Conservation (phyloP, 2,797 vertebrate species). For the Taenioides sp. region DNA sequence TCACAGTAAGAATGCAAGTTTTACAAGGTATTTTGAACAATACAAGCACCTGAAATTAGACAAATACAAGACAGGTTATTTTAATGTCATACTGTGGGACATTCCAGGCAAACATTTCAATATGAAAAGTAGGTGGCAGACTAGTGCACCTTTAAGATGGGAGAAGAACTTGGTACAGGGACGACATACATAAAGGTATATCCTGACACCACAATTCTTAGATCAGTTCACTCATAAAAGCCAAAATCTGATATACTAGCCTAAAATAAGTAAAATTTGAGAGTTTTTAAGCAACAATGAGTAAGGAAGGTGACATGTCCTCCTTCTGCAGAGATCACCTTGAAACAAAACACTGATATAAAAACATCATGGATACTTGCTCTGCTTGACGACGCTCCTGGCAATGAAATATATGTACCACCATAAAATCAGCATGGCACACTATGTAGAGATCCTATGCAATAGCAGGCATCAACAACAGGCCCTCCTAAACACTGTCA, state of each 20-base stretch:
- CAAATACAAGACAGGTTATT: too few relatives aligned
- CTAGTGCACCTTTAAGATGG: neutral
- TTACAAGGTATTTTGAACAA: too few relatives aligned
- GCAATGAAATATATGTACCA: constrained; percentile 78
- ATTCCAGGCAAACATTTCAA: too few relatives aligned
- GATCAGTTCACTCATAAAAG: neutral
- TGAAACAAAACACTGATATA: constrained; percentile 44
- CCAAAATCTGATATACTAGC: neutral
- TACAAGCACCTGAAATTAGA: too few relatives aligned
- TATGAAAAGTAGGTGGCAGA: too few relatives aligned
- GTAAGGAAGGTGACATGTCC: constrained; percentile 12
- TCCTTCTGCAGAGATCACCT: constrained; percentile 37
- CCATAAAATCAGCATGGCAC: constrained; percentile 76
- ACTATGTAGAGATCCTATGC: constrained; percentile 27
- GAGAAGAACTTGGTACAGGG: neutral
- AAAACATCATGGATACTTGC: constrained; percentile 70
- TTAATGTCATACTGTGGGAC: too few relatives aligned
- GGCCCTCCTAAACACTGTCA: constrained; percentile 13
- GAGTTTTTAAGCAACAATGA: constrained; percentile 15
- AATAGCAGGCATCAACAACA: constrained; percentile 43
- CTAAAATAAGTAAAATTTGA: neutral
- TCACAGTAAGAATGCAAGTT: too few relatives aligned
- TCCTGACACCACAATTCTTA: neutral
- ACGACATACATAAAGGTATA: neutral
- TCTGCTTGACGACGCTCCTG: constrained; percentile 68